Conservation (phyloP, 37 sponge, comb jelly and placozoan species). For the Axinella damicornis region DNA sequence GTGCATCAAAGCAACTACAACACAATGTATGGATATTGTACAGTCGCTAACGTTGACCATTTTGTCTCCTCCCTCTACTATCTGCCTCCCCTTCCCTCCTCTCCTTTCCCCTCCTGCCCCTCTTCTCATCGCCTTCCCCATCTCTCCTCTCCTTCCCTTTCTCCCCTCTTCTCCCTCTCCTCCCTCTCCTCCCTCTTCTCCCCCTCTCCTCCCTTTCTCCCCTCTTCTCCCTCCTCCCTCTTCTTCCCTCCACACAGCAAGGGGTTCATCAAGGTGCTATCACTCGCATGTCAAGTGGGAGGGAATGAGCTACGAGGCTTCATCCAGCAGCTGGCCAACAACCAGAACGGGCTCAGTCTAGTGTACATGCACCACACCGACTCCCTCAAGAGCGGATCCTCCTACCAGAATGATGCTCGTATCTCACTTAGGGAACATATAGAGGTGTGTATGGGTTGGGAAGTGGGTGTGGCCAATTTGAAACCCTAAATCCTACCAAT, state of each 20-base stretch:
- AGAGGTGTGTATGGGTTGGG: constrained; percentile 16
- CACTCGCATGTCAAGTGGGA: constrained; percentile 17
- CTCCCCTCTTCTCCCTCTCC: constrained; percentile 3
- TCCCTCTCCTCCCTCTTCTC: neutral
- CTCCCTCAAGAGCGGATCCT: constrained; percentile 47
- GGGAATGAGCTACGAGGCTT: neutral
- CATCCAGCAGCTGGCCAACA: constrained; percentile 38
- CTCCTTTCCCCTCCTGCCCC: neutral
- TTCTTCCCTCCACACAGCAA: constrained; percentile 6
- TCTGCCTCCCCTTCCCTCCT: no score
- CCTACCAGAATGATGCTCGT: constrained; percentile 52
- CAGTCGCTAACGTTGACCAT: no score
- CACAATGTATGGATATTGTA: no score
- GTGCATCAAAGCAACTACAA: no score
- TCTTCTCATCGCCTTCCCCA: constrained; percentile 8
- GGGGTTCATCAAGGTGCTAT: constrained; percentile 20
- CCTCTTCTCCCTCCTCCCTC: constrained; percentile 1
- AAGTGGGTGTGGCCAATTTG: no score
- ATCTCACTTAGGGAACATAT: constrained; percentile 28
- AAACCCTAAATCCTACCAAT: no score
- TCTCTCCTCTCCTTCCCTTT: constrained; percentile 9
- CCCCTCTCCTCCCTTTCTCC: neutral
- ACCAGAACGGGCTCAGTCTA: constrained; percentile 26
- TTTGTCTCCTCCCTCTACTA: no score
- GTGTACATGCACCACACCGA: constrained; percentile 66